phyloP scores from a whole-genome alignment of 2,113 vertebrate genomes.

The Burhinus bistriatus region DNA sequence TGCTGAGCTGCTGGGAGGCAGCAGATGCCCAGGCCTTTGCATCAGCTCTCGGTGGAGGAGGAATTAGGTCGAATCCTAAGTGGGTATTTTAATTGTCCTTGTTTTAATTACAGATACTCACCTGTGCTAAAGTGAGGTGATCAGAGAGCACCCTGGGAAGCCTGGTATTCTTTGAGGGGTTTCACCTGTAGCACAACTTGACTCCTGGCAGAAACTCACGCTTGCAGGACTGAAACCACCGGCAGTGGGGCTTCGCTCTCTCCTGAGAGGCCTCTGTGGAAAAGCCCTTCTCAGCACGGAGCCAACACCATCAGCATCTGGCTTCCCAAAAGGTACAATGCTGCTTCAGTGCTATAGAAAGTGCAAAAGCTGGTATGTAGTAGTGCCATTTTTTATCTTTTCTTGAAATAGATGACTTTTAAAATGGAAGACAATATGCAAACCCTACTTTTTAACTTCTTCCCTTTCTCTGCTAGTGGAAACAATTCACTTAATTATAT shows the following conservation, averaged over 20 bases:
- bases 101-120: not conserved
- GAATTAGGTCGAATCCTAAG: not conserved
- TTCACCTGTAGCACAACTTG: not conserved
- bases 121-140: not conserved
- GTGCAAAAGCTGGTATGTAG: not conserved
- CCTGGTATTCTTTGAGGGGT: not conserved
- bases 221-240: not conserved
- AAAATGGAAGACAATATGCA: not conserved
- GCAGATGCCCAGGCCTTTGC: not conserved
- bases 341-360: not conserved
- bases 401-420: not conserved
- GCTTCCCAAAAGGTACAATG: not conserved
- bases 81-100: not conserved
- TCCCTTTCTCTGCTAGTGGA: not conserved
- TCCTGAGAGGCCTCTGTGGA: not conserved
- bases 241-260: not conserved
- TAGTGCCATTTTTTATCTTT: not conserved
- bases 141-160: not conserved
- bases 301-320: no score
- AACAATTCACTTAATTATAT: not conserved
- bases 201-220: accelerated
- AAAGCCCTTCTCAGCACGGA: not conserved
- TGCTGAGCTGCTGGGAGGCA: not conserved
- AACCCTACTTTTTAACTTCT: not conserved
- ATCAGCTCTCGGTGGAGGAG: not conserved